Conservation (phyloP, 2,888 invertebrate species). For the Salpingus planirostris region DNA sequence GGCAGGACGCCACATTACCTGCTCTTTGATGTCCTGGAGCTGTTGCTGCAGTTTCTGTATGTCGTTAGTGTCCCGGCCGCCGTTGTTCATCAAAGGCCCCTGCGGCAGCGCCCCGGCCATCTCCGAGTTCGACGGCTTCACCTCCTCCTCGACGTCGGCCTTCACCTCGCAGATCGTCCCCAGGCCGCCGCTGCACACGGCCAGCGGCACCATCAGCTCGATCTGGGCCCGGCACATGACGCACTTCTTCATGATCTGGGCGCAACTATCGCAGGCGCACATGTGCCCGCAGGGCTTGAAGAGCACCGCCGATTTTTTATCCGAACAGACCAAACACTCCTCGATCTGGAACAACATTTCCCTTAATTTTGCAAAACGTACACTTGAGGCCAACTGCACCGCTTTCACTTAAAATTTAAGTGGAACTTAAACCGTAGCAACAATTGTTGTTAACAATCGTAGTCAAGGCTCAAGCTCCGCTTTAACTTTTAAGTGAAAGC, state of each 20-base stretch:
- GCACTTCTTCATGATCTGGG: constrained; percentile 94
- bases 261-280: constrained; percentile 85
- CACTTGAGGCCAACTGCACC: too few species aligned
- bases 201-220: constrained; percentile 54
- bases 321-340: constrained; percentile 94
- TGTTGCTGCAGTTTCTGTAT: constrained; percentile 90
- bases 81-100: constrained; percentile 54
- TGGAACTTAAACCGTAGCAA: too few species aligned
- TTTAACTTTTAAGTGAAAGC: too few species aligned
- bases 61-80: constrained; percentile 64
- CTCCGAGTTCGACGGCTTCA: constrained; percentile 40
- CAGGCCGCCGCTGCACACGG: constrained; percentile 37
- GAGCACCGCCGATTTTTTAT: constrained; percentile 83
- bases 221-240: constrained; percentile 88
- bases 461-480: too few species aligned
- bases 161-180: constrained; percentile 46
- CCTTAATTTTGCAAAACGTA: too few species aligned
- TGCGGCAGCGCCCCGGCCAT: constrained; percentile 23
- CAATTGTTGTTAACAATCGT: too few species aligned
- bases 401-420: too few species aligned
- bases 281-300: constrained; percentile 95
- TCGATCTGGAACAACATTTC: constrained; percentile 75
- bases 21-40: constrained; percentile 94
- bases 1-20: constrained; percentile 47
- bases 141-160: constrained; percentile 43